Evolutionary conservation across 2,113 vertebrate species (phyloP), one percentile per base, ranked within the genome.

Genomic region (Halichoeres trimaculatus): DNA sequence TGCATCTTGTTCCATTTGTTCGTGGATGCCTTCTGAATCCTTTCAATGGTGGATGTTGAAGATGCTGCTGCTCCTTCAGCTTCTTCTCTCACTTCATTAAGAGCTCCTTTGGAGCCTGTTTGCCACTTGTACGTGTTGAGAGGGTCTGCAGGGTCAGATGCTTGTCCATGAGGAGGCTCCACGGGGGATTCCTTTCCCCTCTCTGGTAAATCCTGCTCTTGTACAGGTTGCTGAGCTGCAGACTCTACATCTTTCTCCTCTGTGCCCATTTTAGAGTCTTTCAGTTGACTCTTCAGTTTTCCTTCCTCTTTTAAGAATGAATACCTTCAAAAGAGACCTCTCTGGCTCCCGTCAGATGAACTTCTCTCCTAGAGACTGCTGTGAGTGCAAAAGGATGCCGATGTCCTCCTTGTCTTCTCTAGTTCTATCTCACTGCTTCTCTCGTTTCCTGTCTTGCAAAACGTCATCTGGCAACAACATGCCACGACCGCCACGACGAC

Each of bases 1-100:
- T 95, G 93, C 74, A 96, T 81, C 20, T 94, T 95, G 43, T 51
- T 83, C 94, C 95, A 95, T 52, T 90, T 95, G 35, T 83, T 89
- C 43, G 88, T 72, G 0, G 89, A 81, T 65, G 86, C 91, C 78
- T 91, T 94, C 58, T 91, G 92, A 13, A 81, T 36, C 65, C 54
- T 89, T 3, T 91, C 90, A 0, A 88, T 34, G 0, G 87, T 67
- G 1, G 87, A 80, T 11, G 90, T 47, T 13, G 70, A 50, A 0
- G 85, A 73, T 14, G 83, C 53, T 3, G 72, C 12, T 0, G 22
- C 70, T 35, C 14, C 84, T 4, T 63, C 81, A 41, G 8, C 55
- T 9, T 81, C 91, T 48, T 76, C 81, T 67, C 71, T 91, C 17
- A 38, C 17, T 35, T 85, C 82, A 6, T 88, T 63, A 0, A 80